phyloP scores from a whole-genome alignment of 2,113 vertebrate species.

The Sorex araneus region DNA sequence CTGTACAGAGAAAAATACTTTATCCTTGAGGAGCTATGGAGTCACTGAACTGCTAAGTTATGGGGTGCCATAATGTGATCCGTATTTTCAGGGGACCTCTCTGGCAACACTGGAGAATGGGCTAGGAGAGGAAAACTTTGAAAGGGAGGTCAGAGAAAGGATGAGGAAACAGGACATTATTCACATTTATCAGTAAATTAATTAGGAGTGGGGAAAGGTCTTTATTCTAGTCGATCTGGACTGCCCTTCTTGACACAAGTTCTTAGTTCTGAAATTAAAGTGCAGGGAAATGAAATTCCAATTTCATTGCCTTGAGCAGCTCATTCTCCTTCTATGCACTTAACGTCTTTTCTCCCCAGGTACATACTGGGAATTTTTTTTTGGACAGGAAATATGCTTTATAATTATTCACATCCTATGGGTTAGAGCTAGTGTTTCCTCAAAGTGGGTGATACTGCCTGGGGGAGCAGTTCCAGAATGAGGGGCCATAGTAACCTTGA shows the following conservation, averaged over 20 bases:
- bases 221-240: neutral
- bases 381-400: neutral
- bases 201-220: neutral
- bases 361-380: neutral
- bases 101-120: neutral
- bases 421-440: too few species aligned
- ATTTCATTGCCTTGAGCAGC: neutral
- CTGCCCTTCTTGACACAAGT: neutral
- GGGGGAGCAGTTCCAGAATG: too few species aligned
- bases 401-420: neutral
- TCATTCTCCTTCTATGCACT: constrained; percentile 18
- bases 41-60: neutral
- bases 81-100: neutral
- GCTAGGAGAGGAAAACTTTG: neutral
- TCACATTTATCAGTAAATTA: neutral
- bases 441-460: too few species aligned
- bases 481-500: too few species aligned
- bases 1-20: neutral
- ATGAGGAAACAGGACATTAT: neutral
- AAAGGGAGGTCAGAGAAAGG: neutral
- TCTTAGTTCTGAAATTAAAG: neutral
- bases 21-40: neutral
- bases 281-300: neutral
- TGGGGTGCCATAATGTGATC: neutral
- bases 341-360: neutral